Percentiles rank a stretch among this genome's conserved stretches.
These are phyloP conservation scores for Drosophila dives DNA, from an alignment of 2,888 invertebrate species.

Conservation along the genomic window DNA sequence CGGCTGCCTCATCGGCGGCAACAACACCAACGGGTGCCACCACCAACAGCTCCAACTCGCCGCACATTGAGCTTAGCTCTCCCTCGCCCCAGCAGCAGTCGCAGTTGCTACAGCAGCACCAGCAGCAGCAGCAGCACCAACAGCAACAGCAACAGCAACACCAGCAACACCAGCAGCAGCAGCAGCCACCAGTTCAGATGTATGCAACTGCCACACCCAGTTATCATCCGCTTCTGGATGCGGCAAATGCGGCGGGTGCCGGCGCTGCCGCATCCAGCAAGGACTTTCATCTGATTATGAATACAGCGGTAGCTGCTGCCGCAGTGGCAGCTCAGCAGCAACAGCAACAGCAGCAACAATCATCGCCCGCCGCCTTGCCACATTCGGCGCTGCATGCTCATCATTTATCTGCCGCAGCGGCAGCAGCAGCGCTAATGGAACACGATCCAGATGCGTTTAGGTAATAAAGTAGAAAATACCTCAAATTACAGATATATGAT, in stretches of 20 bases:
- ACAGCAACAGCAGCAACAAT: conserved; percentile 68
- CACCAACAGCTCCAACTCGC: conserved; percentile 78
- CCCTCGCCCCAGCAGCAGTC: conserved; percentile 76
- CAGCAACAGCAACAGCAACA: conserved; percentile 37
- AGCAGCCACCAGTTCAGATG: conserved; percentile 19
- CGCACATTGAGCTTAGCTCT: conserved; percentile 82
- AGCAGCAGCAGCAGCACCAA: conserved; percentile 25
- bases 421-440: conserved; percentile 69
- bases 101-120: conserved; percentile 57
- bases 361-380: conserved; percentile 63
- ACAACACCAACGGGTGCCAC: conserved; percentile 75
- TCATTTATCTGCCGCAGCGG: conserved; percentile 62
- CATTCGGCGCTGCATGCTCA: conserved; percentile 60
- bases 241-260: conserved; percentile 79
- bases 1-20: conserved; percentile 67
- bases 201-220: conserved; percentile 64
- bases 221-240: conserved; percentile 81
- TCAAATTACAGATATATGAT: background rate
- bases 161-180: conserved; percentile 55
- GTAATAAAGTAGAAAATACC: conserved; percentile 60
- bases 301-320: conserved; percentile 82
- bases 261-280: conserved; percentile 81
- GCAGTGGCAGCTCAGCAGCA: conserved; percentile 76
- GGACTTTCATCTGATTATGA: conserved; percentile 83
- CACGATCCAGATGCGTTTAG: conserved; percentile 85